Evolutionary conservation across 30 jellyfish, hydroid and myxozoan species (phyloP).

Genomic region (Haliclystus octoradiatus): DNA sequence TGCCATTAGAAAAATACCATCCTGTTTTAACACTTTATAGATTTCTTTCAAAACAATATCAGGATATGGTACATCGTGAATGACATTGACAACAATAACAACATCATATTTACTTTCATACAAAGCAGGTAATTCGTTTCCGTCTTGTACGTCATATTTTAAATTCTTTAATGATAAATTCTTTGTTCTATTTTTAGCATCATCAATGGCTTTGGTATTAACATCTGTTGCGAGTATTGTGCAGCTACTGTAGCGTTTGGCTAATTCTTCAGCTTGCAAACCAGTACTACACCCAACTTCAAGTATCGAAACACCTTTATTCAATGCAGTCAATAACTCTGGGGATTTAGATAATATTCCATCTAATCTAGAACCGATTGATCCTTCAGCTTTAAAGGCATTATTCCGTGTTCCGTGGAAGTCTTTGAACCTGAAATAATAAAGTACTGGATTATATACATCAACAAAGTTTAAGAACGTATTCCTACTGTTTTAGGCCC

Average conservation of each 20-base stretch:
- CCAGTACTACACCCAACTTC: not conserved
- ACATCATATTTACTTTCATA: not conserved
- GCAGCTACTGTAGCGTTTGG: not conserved
- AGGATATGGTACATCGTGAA: conserved; percentile 1
- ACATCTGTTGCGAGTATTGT: not conserved
- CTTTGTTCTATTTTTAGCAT: not conserved
- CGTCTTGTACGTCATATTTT: not conserved
- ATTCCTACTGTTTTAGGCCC: too few relatives aligned
- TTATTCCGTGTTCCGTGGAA: too few relatives aligned
- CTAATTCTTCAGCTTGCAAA: not conserved
- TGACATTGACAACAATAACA: not conserved
- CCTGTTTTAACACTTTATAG: not conserved
- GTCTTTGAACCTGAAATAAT: too few relatives aligned
- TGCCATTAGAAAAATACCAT: not conserved
- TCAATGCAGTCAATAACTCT: not conserved
- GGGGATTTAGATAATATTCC: not conserved
- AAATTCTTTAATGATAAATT: not conserved
- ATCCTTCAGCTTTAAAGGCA: not conserved
- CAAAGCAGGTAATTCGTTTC: not conserved
- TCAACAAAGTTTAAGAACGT: too few relatives aligned
- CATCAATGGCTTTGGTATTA: not conserved
- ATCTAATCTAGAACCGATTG: not conserved
- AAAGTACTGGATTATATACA: too few relatives aligned
- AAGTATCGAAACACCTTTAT: not conserved
- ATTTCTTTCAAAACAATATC: not conserved